These are phyloP conservation scores for Motacilla alba DNA, from an alignment of 2,113 vertebrate genomes.

Conservation along the genomic window DNA sequence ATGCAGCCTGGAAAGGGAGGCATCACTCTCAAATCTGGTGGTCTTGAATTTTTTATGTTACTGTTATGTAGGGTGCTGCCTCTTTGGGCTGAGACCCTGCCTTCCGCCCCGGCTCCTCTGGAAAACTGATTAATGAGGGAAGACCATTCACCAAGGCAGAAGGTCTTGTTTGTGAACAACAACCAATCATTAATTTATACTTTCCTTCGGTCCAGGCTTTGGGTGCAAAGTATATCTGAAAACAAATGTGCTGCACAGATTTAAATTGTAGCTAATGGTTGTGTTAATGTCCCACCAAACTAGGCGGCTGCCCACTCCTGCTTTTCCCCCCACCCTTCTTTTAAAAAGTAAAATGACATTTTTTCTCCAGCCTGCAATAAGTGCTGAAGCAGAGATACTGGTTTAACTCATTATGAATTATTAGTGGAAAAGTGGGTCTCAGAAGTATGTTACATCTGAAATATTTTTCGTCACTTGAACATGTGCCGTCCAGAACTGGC, in stretches of 20 bases:
- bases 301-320: constrained; percentile 23
- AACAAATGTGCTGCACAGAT: not conserved
- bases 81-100: not conserved
- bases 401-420: constrained; percentile 83
- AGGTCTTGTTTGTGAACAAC: not conserved
- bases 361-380: constrained; percentile 76
- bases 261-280: constrained; percentile 17
- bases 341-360: constrained; percentile 58
- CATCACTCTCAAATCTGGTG: not conserved
- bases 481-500: constrained; percentile 92
- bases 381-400: constrained; percentile 75
- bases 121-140: not conserved
- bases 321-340: not conserved
- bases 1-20: not conserved
- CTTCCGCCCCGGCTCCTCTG: fast-evolving
- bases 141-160: not conserved
- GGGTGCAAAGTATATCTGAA: not conserved
- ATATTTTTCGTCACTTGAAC: constrained; percentile 94
- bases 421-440: constrained; percentile 88
- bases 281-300: not conserved
- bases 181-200: not conserved
- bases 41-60: not conserved
- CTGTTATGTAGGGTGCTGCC: not conserved
- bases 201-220: not conserved
- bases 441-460: constrained; percentile 88